Percentiles rank a stretch among this genome's conserved stretches.
Evolutionary conservation across 2,888 invertebrate genomes (phyloP).

Genomic region (Eurytoma adleriae): DNA sequence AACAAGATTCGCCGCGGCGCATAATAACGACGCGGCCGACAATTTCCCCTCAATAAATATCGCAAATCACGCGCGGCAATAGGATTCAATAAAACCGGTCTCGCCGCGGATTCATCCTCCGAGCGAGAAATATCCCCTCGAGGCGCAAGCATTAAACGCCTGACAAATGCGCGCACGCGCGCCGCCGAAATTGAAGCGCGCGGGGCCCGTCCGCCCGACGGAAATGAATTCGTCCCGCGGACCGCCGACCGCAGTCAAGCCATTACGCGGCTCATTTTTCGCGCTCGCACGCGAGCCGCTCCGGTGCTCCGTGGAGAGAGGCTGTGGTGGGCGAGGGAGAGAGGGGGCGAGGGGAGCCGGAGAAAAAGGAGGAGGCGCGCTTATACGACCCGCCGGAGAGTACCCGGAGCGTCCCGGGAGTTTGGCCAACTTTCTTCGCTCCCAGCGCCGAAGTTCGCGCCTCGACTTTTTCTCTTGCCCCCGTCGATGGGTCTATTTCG

Average conservation of each 20-base stretch:
- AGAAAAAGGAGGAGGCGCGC: not conserved
- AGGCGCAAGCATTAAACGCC: not conserved
- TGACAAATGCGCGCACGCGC: not conserved
- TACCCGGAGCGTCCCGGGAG: slow-evolving; percentile 2
- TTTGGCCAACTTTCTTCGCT: slow-evolving; percentile 34
- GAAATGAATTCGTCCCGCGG: slow-evolving; percentile 28
- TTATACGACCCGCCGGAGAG: slow-evolving; percentile 14
- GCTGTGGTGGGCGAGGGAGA: not conserved
- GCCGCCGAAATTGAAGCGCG: not conserved
- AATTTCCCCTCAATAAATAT: slow-evolving; percentile 48
- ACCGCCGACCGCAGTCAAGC: not conserved
- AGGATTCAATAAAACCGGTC: slow-evolving; percentile 42
- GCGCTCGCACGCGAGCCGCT: not conserved
- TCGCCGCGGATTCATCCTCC: not conserved
- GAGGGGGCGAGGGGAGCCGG: not conserved
- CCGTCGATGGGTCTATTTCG: not conserved
- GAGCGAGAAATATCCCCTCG: too few species aligned
- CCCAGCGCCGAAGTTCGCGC: slow-evolving; percentile 36
- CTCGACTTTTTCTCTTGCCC: slow-evolving; percentile 18
- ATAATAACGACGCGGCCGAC: slow-evolving; percentile 13
- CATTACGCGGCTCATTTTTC: slow-evolving; percentile 28
- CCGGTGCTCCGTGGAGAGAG: not conserved
- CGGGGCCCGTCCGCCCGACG: not conserved
- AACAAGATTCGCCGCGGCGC: slow-evolving; percentile 1
- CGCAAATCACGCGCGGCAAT: slow-evolving; percentile 31